Evolutionary conservation across 1,140 invertebrate species (phyloP).

Genomic region (Leptonema lineaticorne): DNA sequence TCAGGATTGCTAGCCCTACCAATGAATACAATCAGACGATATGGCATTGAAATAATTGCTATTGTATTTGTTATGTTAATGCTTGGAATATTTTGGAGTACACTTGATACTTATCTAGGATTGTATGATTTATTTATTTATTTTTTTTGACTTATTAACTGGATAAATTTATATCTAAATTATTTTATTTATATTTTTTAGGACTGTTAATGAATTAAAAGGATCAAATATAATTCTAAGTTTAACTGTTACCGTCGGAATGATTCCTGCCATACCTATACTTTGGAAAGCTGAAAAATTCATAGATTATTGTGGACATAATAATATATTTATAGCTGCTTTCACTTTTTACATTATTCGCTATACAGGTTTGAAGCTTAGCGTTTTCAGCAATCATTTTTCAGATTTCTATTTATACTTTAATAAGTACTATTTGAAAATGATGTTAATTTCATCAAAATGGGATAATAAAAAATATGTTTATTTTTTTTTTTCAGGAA

Average conservation of each 20-base stretch:
- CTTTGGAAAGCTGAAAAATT: constrained; percentile 77
- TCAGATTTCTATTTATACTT: neutral
- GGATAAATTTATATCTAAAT: neutral
- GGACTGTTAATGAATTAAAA: constrained; percentile 61
- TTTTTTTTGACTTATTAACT: constrained; percentile 3
- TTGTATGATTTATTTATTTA: constrained; percentile 52
- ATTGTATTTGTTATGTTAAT: constrained; percentile 68
- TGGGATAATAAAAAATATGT: too few relatives aligned
- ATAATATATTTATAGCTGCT: constrained; percentile 78
- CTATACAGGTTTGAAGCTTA: constrained; percentile 60
- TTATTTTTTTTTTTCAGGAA: too few relatives aligned
- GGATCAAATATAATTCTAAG: constrained; percentile 64
- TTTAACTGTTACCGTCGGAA: constrained; percentile 64
- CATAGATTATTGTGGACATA: constrained; percentile 82
- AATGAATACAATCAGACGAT: constrained; percentile 71
- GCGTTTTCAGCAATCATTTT: neutral
- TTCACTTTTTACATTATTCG: constrained; percentile 77
- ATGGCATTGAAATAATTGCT: constrained; percentile 68
- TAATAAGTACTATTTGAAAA: too few relatives aligned
- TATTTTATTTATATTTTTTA: constrained; percentile 45
- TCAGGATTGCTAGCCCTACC: constrained; percentile 72
- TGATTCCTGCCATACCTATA: constrained; percentile 68
- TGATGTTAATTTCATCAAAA: neutral
- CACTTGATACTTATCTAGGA: constrained; percentile 73
- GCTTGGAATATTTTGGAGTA: constrained; percentile 75